These are phyloP conservation scores for Nymphalis polychloros DNA, from an alignment of 2,888 invertebrate species.

Conservation along the genomic window DNA sequence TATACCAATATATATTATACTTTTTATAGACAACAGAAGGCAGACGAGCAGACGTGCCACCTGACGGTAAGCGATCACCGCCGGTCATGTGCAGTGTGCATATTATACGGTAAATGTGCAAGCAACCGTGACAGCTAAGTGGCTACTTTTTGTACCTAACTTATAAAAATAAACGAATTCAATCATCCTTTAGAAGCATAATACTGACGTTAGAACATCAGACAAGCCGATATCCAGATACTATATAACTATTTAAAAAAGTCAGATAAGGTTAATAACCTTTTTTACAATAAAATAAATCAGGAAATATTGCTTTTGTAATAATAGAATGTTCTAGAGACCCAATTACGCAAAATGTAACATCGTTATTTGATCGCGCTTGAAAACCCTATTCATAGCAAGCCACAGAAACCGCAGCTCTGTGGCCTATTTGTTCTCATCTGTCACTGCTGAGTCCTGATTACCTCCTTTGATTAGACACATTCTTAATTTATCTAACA, in stretches of 20 bases:
- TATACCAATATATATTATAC: background rate
- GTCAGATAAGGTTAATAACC: too few relatives aligned
- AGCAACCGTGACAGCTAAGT: background rate
- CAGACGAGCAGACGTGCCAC: conserved; percentile 4
- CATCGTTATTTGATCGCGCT: conserved; percentile 12
- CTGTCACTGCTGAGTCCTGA: conserved; percentile 34
- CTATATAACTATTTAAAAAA: too few relatives aligned
- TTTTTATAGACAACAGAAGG: conserved; percentile 8
- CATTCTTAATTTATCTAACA: conserved; percentile 17
- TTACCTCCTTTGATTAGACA: conserved; percentile 33
- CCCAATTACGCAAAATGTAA: conserved; percentile 12
- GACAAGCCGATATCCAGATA: too few relatives aligned
- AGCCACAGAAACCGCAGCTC: conserved; percentile 32
- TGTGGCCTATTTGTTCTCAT: conserved; percentile 40
- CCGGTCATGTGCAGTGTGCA: background rate
- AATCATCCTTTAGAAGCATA: too few relatives aligned
- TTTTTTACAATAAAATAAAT: background rate
- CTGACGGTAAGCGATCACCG: conserved; percentile 1
- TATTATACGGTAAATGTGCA: background rate
- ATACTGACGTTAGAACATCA: too few relatives aligned
- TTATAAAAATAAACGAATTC: background rate
- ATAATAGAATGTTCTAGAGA: conserved; percentile 4
- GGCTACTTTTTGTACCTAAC: background rate
- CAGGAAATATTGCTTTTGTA: too few relatives aligned
- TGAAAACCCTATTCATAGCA: conserved; percentile 29